Conservation (phyloP, 2,113 vertebrate species). For the Melospiza georgiana region DNA sequence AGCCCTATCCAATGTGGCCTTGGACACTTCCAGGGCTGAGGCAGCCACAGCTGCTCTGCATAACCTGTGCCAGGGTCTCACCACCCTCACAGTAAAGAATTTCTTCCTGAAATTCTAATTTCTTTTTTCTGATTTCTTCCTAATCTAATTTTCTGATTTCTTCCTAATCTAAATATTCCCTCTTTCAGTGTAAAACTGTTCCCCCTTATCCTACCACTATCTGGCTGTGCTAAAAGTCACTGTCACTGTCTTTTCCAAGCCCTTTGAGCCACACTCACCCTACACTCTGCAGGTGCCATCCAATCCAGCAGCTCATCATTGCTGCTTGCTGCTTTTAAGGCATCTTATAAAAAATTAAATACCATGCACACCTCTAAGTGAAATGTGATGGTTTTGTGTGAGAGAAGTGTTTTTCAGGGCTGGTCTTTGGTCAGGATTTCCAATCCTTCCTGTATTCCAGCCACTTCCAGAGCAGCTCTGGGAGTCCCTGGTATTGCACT, state of each 20-base stretch:
- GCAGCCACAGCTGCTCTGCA: not conserved
- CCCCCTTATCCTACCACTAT: too few relatives aligned
- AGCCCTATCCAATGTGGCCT: not conserved
- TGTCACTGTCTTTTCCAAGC: not conserved
- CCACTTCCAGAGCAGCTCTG: not conserved
- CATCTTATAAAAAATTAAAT: not conserved
- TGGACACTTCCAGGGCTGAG: not conserved
- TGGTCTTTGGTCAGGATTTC: not conserved
- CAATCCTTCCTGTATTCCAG: not conserved
- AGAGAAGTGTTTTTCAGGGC: not conserved
- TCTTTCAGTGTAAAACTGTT: not conserved
- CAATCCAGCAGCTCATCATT: not conserved
- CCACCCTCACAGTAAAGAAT: not conserved
- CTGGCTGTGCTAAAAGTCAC: not conserved
- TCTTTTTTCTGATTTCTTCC: too few relatives aligned
- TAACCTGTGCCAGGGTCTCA: not conserved
- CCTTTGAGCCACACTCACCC: not conserved
- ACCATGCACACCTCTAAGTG: rapidly evolving
- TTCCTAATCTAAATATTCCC: not conserved
- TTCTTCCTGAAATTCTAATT: not conserved
- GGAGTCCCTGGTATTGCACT: not conserved
- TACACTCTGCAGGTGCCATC: not conserved
- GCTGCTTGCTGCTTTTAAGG: not conserved
- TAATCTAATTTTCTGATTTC: not conserved
- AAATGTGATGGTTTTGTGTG: not conserved